Evolutionary conservation across 2,113 vertebrate species (phyloP).

Genomic region (Pterophyllum scalare): DNA sequence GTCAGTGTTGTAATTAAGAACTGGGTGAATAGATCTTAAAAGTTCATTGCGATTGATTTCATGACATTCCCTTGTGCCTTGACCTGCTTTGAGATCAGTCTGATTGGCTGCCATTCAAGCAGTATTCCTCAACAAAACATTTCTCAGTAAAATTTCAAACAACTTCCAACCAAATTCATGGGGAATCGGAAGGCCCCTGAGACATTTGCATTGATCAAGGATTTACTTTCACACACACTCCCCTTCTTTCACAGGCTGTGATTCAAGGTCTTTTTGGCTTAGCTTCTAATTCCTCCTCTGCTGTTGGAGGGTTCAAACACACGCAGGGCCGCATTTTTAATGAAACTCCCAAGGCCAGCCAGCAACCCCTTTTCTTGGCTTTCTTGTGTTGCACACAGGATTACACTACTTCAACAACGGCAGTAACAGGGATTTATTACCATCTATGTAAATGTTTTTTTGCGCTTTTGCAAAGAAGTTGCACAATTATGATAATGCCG

Average conservation of each 20-base stretch:
- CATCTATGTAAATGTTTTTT: constrained; percentile 48
- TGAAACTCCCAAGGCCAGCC: constrained; percentile 76
- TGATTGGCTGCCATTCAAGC: constrained; percentile 63
- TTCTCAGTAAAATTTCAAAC: constrained; percentile 75
- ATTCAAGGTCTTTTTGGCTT: constrained; percentile 82
- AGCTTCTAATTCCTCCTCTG: constrained; percentile 80
- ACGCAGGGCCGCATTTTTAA: constrained; percentile 76
- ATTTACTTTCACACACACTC: constrained; percentile 78
- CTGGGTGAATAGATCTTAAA: constrained; percentile 63
- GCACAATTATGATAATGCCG: constrained; percentile 32
- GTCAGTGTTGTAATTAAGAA: constrained; percentile 69
- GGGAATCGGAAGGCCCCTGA: constrained; percentile 66
- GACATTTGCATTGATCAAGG: constrained; percentile 79
- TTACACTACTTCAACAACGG: constrained; percentile 66
- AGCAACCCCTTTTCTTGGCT: constrained; percentile 60
- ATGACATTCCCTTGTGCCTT: constrained; percentile 52
- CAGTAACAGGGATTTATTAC: constrained; percentile 39
- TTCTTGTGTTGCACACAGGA: constrained; percentile 58
- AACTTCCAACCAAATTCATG: constrained; percentile 67
- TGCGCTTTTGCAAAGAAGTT: constrained; percentile 40
- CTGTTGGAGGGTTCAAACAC: constrained; percentile 74
- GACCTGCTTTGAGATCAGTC: constrained; percentile 60
- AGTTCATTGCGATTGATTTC: constrained; percentile 71
- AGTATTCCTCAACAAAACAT: constrained; percentile 68
- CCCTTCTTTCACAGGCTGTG: constrained; percentile 71